Conservation (phyloP, 2,888 invertebrate genomes). For the Philonicus albiceps region DNA sequence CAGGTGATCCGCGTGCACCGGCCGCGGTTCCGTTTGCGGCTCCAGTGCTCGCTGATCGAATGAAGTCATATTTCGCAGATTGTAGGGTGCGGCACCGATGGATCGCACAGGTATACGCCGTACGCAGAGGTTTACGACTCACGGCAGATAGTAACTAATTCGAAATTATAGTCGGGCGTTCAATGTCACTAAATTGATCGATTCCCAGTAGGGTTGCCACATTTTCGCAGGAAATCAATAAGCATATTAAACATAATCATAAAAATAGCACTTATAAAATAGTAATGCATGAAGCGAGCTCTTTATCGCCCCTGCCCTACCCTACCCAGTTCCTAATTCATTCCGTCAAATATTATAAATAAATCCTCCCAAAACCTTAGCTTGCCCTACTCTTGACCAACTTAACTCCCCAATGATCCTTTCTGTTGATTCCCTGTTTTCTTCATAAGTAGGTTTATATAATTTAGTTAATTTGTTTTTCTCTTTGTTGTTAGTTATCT, state of each 20-base stretch:
- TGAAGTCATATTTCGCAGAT: slow-evolving; percentile 25
- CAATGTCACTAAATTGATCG: slow-evolving; percentile 8
- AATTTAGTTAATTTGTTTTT: too few species aligned
- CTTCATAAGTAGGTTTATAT: too few species aligned
- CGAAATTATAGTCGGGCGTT: slow-evolving; percentile 8
- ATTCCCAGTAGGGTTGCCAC: background rate
- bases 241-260: background rate
- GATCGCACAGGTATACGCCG: background rate
- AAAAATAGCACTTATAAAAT: background rate
- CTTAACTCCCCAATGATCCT: too few species aligned
- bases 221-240: background rate
- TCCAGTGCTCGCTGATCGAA: slow-evolving; percentile 1
- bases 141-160: slow-evolving; percentile 10
- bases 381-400: too few species aligned
- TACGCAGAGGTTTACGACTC: slow-evolving; percentile 4
- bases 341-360: too few species aligned
- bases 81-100: slow-evolving; percentile 9
- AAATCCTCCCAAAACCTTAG: too few species aligned
- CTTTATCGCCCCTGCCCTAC: too few species aligned
- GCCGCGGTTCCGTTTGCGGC: background rate
- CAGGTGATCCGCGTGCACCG: background rate
- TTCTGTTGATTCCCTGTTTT: too few species aligned
- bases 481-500: too few species aligned
- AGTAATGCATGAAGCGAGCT: too few species aligned
- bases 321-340: too few species aligned